Evolutionary conservation across 2,888 invertebrate genomes (phyloP).

Genomic region (Andrena haemorrhoa): DNA sequence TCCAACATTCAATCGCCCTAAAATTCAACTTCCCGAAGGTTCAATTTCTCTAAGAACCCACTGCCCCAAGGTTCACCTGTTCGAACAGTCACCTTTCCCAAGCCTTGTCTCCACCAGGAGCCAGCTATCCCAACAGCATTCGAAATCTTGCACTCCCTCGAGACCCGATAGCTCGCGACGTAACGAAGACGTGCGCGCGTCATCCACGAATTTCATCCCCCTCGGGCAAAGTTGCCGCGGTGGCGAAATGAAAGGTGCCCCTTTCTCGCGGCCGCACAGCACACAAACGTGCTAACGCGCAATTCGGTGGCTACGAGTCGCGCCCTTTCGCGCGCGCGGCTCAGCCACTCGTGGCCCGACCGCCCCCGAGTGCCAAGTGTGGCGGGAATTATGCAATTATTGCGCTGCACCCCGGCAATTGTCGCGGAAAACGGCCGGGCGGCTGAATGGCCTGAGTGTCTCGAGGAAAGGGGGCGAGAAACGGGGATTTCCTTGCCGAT

Average conservation of each 20-base stretch:
- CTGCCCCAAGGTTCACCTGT: not conserved
- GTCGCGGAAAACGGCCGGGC: slow-evolving; percentile 73
- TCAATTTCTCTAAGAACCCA: not conserved
- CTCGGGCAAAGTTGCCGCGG: not conserved
- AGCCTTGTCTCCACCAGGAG: no score
- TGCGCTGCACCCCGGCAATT: slow-evolving; percentile 80
- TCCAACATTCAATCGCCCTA: not conserved
- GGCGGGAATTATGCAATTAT: slow-evolving; percentile 83
- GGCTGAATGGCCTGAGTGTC: slow-evolving; percentile 69
- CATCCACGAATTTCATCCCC: slow-evolving; percentile 24
- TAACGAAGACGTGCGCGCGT: slow-evolving; percentile 9
- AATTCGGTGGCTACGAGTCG: slow-evolving; percentile 49
- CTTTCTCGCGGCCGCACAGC: slow-evolving; percentile 32
- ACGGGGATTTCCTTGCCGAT: slow-evolving; percentile 65
- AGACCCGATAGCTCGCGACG: not conserved
- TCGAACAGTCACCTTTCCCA: not conserved
- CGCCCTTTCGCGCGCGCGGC: slow-evolving; percentile 50
- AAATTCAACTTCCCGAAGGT: not conserved
- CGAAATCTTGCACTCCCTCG: no score
- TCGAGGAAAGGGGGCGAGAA: slow-evolving; percentile 50
- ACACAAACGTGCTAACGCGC: slow-evolving; percentile 30
- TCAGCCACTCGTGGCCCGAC: slow-evolving; percentile 55
- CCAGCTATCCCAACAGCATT: no score
- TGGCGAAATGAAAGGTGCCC: slow-evolving; percentile 45
- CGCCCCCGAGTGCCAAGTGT: slow-evolving; percentile 71